Percentiles rank a stretch among this genome's conserved stretches.
phyloP scores from a whole-genome alignment of 2,113 vertebrate genomes.

The Nycticorax nycticorax region DNA sequence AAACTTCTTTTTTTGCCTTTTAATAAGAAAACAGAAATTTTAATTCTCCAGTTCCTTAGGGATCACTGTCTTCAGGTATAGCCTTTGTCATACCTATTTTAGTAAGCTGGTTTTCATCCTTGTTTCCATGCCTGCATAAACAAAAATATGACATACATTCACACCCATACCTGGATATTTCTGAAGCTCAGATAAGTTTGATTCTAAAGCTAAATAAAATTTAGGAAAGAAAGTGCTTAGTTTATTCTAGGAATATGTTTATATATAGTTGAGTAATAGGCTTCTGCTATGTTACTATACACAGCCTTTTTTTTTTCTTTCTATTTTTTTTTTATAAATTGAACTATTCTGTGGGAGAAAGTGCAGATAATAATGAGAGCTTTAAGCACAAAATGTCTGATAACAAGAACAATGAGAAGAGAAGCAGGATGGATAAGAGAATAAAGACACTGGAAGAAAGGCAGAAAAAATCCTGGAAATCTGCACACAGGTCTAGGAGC shows the following conservation, averaged over 20 bases:
- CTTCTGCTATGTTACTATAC: neutral
- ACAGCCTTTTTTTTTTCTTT: neutral
- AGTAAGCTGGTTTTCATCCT: neutral
- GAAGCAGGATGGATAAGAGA: neutral
- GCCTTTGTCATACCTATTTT: neutral
- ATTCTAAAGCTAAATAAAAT: neutral
- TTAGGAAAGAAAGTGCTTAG: neutral
- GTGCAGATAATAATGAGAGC: neutral
- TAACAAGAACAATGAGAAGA: neutral
- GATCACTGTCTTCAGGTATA: neutral
- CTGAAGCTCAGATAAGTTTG: neutral
- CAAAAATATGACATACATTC: neutral
- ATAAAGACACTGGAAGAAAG: neutral
- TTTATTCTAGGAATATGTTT: neutral
- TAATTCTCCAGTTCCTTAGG: neutral
- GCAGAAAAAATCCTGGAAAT: neutral
- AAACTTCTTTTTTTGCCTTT: neutral
- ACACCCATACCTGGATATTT: neutral
- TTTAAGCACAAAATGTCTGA: neutral
- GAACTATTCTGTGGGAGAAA: neutral
- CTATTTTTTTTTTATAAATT: neutral
- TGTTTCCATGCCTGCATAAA: neutral
- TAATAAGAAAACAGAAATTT: neutral
- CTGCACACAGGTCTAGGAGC: neutral
- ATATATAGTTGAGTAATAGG: neutral